These are phyloP conservation scores for Catalaphyllia jardinei DNA, from an alignment of 64 coral and sea anemone species.

Conservation along the genomic window DNA sequence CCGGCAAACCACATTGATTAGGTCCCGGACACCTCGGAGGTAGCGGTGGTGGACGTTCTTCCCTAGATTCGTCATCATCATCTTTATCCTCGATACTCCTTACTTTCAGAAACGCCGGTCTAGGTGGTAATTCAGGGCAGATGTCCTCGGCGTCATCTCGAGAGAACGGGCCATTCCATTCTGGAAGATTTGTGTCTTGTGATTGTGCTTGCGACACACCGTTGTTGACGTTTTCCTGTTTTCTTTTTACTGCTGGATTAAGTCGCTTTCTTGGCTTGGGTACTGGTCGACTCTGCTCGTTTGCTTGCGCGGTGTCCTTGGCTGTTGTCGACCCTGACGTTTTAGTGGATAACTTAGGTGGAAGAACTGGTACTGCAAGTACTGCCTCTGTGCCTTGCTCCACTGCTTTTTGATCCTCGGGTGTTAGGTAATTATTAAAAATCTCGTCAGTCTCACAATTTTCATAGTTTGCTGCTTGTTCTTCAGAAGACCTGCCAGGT, in stretches of 20 bases:
- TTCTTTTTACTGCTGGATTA: not conserved
- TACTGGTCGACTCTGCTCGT: not conserved
- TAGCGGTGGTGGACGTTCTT: not conserved
- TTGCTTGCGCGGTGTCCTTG: not conserved
- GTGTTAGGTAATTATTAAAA: not conserved
- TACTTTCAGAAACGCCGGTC: not conserved
- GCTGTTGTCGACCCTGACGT: not conserved
- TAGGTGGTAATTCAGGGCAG: conserved; percentile 7
- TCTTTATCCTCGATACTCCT: not conserved
- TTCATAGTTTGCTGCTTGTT: not conserved
- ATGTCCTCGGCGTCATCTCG: not conserved
- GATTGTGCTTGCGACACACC: not conserved
- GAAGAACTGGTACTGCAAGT: not conserved
- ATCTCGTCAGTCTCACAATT: not conserved
- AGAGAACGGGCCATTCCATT: not conserved
- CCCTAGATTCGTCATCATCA: not conserved
- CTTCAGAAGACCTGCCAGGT: not conserved
- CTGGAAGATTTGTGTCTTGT: not conserved
- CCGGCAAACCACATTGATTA: not conserved
- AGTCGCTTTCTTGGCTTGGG: not conserved
- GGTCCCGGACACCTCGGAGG: not conserved
- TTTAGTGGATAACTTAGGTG: not conserved
- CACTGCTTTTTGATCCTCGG: not conserved
- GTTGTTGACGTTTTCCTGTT: not conserved
- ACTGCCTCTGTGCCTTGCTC: not conserved